Conservation (phyloP, 92 coral and sea anemone species). For the Actinostola sp. region DNA sequence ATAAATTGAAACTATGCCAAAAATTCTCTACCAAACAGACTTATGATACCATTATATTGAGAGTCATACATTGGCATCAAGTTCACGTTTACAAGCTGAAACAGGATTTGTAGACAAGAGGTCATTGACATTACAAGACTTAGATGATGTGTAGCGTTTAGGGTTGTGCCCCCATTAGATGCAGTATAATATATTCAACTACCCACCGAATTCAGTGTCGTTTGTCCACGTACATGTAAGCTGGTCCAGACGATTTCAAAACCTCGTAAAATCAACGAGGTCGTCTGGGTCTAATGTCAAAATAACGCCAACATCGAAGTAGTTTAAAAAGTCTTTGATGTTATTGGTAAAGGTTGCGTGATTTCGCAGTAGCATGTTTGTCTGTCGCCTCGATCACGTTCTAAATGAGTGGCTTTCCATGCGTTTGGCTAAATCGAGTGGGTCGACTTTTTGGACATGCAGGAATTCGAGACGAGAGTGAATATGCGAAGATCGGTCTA, state of each 20-base stretch:
- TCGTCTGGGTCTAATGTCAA: background rate
- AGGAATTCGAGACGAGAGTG: constrained; percentile 8
- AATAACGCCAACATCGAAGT: constrained; percentile 1
- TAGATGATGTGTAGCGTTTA: constrained; percentile 2
- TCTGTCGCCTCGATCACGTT: constrained; percentile 20
- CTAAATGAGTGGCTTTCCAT: constrained; percentile 18
- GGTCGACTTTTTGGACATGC: constrained; percentile 2
- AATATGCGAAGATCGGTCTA: background rate
- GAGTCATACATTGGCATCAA: background rate
- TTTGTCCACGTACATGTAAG: background rate
- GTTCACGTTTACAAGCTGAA: constrained; percentile 1
- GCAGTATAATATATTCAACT: constrained; percentile 13
- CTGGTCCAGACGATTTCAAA: no score
- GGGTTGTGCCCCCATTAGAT: constrained; percentile 30
- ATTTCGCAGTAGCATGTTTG: constrained; percentile 4
- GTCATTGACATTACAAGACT: constrained; percentile 9
- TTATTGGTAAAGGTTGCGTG: constrained; percentile 12
- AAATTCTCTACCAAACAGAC: background rate
- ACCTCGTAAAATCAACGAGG: no score
- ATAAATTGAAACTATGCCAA: constrained; percentile 4
- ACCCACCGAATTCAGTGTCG: background rate
- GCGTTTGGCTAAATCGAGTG: no score
- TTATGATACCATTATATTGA: no score
- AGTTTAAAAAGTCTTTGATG: background rate
- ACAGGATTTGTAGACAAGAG: constrained; percentile 9